Base-by-base conservation (phyloP, 2,113 vertebrate species). In the Ancistrus triradiatus region DNA sequence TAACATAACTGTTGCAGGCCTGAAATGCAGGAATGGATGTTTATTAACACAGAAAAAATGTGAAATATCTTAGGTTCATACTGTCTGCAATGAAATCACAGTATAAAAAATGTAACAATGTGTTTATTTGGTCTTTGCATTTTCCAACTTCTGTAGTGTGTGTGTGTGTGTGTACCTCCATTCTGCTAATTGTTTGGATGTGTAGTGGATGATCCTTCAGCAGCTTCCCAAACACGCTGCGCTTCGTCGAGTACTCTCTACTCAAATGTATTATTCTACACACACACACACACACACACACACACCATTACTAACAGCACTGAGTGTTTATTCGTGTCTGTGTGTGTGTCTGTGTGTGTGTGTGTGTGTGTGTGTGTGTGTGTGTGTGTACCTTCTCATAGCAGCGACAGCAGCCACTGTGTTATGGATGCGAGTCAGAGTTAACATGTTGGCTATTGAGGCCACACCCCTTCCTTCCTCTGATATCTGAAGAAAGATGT, bases 371-470 rank as follows among this genome's bases (percentile, higher is more conserved):
- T 51, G n/a, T 43, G n/a, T 63, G 13, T 33, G 2, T 56, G 17
- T 56, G 33, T 51, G n/a, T 42, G 7, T 42, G 15, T 80, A 90
- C 93, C 92, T 91, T 76, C 91, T 91, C 93, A 95, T 93, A 37
- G 25, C 60, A 6, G 83, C 82, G 15, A 79, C 90, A 43, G 92
- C 85, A 70, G 3, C 7, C 6, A 91, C 59, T 10, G 83, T 77
- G 3, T 95, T 94, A 83, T 95, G 89, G 56, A 95, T 88, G 59
- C 90, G 85, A 27, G 87, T 88, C 55, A 95, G 82, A 5, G 89
- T 92, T 56, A 95, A 73, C 92, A 95, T 92, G 81, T 68, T 85
- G 53, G 88, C 84, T 28, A 95, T 92, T 52, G 85, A 84, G 6
- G 88, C 86, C 74, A 95, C 88, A 0, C 93, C 92, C 19, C 85